These are phyloP conservation scores for Mechanitis messenoides DNA, from an alignment of 2,888 invertebrate genomes.

Conservation along the genomic window DNA sequence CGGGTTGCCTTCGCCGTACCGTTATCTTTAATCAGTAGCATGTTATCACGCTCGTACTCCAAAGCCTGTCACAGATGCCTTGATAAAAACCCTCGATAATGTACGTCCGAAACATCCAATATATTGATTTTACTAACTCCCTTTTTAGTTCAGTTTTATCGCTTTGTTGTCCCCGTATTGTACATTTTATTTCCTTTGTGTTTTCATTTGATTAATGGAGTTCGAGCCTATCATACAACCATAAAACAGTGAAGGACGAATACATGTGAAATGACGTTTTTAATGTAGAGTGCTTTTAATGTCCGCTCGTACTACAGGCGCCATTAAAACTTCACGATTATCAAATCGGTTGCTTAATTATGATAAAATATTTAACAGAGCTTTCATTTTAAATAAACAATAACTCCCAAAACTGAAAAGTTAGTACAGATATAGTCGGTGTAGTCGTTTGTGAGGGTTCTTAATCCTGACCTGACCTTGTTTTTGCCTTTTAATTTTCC, in stretches of 20 bases:
- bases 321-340: neutral
- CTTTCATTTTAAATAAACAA: no score
- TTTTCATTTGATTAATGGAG: conserved; percentile 29
- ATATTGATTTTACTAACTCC: conserved; percentile 57
- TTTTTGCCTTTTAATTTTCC: no score
- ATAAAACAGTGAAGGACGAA: conserved; percentile 8
- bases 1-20: conserved; percentile 23
- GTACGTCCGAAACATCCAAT: conserved; percentile 50
- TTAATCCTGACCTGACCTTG: no score
- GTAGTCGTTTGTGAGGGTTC: no score
- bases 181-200: conserved; percentile 27
- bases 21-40: conserved; percentile 62
- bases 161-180: conserved; percentile 27
- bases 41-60: conserved; percentile 54
- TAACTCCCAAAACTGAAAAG: no score
- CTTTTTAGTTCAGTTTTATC: conserved; percentile 31
- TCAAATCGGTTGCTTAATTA: neutral
- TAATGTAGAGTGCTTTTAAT: conserved; percentile 1
- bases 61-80: conserved; percentile 47
- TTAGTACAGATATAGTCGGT: no score
- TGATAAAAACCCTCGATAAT: conserved; percentile 62
- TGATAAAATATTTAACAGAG: neutral
- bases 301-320: neutral
- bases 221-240: conserved; percentile 13
- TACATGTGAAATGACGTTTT: conserved; percentile 6